phyloP scores from a whole-genome alignment of 2,888 invertebrate genomes.

The Phymatocera aterrima region DNA sequence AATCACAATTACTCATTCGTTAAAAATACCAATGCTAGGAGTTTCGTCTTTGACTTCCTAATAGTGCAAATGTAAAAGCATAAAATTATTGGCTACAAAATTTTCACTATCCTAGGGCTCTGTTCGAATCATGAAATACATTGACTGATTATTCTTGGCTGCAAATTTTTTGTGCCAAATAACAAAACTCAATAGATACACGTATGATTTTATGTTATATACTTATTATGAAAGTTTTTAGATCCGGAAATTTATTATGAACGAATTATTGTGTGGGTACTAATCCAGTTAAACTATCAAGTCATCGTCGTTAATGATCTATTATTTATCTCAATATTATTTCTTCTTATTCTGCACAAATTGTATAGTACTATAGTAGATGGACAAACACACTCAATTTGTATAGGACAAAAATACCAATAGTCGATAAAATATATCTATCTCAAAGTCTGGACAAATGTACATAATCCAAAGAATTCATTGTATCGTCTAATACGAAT shows the following conservation, averaged over 20 bases:
- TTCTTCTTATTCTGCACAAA: no score
- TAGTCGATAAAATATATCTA: background rate
- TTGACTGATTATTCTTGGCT: background rate
- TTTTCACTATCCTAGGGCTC: background rate
- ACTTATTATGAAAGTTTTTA: background rate
- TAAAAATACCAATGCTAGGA: background rate
- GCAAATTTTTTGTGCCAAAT: background rate
- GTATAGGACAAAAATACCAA: background rate
- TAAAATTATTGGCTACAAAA: background rate
- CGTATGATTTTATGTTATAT: background rate
- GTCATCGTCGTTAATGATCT: constrained; percentile 14
- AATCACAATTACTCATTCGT: background rate
- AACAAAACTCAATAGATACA: background rate
- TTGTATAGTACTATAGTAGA: no score
- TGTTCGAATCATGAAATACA: no score
- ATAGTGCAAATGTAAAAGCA: background rate
- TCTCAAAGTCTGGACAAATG: background rate
- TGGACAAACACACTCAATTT: background rate
- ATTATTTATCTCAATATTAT: background rate
- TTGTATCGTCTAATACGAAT: no score
- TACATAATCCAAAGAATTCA: background rate
- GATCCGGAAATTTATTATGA: background rate
- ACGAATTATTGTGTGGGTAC: no score
- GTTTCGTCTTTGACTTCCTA: no score
- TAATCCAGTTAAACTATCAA: background rate